phyloP scores from a whole-genome alignment of 2,797 vertebrate genomes.

The Pseudochirops corinnae region DNA sequence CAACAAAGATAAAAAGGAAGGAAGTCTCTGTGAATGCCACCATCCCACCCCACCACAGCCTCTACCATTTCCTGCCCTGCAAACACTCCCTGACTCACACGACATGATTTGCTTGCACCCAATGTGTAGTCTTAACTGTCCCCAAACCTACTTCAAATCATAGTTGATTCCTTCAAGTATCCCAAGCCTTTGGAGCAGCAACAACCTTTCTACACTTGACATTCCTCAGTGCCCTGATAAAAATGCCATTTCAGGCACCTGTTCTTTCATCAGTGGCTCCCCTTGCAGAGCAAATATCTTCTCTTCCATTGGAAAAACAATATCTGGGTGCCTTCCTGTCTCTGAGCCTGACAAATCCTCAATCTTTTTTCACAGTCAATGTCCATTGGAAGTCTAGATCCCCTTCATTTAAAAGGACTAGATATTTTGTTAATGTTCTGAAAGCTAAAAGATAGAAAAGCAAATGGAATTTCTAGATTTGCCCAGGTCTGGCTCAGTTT shows the following conservation, averaged over 20 bases:
- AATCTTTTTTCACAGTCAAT: not conserved
- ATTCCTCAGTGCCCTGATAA: not conserved
- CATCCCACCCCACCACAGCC: not conserved
- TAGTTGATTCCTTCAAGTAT: not conserved
- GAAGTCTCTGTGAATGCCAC: not conserved
- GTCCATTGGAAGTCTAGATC: not conserved
- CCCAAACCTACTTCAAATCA: not conserved
- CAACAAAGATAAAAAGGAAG: not conserved
- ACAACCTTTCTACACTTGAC: not conserved
- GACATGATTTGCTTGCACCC: not conserved
- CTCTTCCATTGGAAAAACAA: not conserved
- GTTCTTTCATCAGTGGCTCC: not conserved
- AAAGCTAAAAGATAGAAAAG: not conserved
- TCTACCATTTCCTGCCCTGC: not conserved
- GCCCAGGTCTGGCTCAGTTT: not conserved
- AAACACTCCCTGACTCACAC: not conserved
- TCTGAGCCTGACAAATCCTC: not conserved
- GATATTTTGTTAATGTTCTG: conserved; percentile 16
- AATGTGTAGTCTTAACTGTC: not conserved
- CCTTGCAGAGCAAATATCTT: not conserved
- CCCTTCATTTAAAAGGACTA: conserved; percentile 32
- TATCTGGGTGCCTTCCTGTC: not conserved
- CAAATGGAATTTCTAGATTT: not conserved
- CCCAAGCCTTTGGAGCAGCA: not conserved
- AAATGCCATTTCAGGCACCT: not conserved